A percentile compares a stretch with the other conserved stretches of the same genome.
phyloP scores from a whole-genome alignment of 1,140 invertebrate genomes.

The Rhopalosiphum maidis region DNA sequence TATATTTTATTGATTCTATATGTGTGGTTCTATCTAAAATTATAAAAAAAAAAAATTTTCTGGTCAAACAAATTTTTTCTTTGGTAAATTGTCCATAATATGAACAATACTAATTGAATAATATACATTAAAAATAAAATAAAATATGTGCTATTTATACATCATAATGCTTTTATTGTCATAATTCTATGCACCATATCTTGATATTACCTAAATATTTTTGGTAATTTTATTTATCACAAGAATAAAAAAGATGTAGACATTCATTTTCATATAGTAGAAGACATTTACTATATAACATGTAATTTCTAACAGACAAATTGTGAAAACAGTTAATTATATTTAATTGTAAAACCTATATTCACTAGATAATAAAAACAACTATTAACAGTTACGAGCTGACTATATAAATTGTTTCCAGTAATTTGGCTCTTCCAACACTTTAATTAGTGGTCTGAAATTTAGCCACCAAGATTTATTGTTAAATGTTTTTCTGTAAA shows the following conservation, averaged over 20 bases:
- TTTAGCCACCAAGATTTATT: constrained; percentile 38
- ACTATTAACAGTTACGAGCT: not conserved
- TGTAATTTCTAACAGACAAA: not conserved
- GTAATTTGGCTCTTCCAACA: constrained; percentile 42
- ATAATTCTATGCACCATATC: not conserved
- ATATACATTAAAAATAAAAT: not conserved
- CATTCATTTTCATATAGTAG: not conserved
- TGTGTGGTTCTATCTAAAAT: not conserved
- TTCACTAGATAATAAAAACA: not conserved
- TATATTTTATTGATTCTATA: not conserved
- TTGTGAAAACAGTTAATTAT: not conserved
- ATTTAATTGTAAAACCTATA: not conserved
- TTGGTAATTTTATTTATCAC: not conserved
- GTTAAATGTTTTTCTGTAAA: not conserved
- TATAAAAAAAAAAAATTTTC: not conserved
- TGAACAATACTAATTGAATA: not conserved
- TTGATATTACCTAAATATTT: not conserved
- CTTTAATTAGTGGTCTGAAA: constrained; percentile 16
- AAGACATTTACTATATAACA: not conserved
- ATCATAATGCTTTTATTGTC: not conserved
- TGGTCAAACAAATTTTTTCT: not conserved
- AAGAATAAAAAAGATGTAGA: not conserved
- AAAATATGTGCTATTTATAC: not conserved
- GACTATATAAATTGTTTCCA: constrained; percentile 32
- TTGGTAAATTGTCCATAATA: not conserved